Conservation (phyloP, 2,113 vertebrate genomes). For the Narcine bancroftii region DNA sequence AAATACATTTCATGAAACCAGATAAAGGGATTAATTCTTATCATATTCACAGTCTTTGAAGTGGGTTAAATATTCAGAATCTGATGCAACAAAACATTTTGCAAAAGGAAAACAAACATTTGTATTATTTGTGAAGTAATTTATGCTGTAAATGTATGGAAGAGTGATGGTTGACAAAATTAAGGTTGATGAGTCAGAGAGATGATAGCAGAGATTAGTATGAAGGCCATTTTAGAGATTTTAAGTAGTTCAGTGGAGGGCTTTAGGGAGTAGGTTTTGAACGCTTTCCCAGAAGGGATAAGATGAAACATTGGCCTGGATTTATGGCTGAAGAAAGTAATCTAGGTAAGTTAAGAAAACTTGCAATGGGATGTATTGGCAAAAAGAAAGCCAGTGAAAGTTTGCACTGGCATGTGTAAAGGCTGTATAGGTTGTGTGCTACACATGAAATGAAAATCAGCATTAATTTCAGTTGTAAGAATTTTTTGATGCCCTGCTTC, state of each 20-base stretch:
- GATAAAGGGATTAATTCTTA: neutral
- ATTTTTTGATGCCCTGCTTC: neutral
- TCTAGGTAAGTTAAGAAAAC: neutral
- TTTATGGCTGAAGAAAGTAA: neutral
- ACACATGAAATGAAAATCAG: neutral
- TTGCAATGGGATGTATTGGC: neutral
- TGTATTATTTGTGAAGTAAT: neutral
- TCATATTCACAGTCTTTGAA: neutral
- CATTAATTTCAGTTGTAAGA: neutral
- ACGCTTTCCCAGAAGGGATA: neutral
- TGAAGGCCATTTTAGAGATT: neutral
- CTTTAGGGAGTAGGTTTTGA: neutral
- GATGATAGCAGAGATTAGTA: neutral
- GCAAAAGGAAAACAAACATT: neutral
- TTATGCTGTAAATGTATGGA: neutral
- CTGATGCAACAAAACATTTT: neutral
- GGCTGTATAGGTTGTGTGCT: too few relatives aligned
- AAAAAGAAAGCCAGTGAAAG: neutral
- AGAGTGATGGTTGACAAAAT: neutral
- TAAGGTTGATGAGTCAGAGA: neutral
- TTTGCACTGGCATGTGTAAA: neutral
- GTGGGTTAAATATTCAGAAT: neutral
- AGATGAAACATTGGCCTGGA: neutral
- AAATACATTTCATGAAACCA: neutral
- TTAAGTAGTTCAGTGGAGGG: too few relatives aligned